phyloP scores from a whole-genome alignment of 2,797 vertebrate species.

The Poecilia velifera region DNA sequence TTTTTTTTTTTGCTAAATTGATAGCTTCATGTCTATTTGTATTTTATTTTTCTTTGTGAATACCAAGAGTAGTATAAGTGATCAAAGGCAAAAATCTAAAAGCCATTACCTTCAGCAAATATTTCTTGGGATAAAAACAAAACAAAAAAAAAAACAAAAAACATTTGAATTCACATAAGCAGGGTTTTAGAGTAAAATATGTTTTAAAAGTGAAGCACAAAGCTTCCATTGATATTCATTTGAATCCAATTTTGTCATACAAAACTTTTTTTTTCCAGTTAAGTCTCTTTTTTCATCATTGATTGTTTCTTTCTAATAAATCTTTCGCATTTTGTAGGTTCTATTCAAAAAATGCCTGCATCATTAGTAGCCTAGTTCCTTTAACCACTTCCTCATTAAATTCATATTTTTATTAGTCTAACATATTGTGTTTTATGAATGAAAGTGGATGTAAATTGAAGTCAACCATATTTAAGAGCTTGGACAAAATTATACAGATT shows the following conservation, averaged over 20 bases:
- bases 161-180: background rate
- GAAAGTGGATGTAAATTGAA: background rate
- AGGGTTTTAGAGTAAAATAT: background rate
- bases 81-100: slow-evolving; percentile 3
- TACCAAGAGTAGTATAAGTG: background rate
- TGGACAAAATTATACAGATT: background rate
- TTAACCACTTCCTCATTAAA: background rate
- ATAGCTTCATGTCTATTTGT: background rate
- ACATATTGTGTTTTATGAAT: background rate
- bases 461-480: background rate
- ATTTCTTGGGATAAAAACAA: background rate
- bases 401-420: background rate
- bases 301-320: background rate
- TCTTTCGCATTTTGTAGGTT: background rate
- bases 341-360: background rate
- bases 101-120: background rate
- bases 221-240: background rate
- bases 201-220: background rate
- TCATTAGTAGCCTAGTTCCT: background rate
- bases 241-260: background rate
- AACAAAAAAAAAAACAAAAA: background rate
- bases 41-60: background rate
- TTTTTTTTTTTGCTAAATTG: background rate
- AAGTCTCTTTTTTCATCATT: background rate
- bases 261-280: background rate